These are phyloP conservation scores for Pheosia tremula DNA, from an alignment of 2,888 invertebrate genomes.

Conservation along the genomic window DNA sequence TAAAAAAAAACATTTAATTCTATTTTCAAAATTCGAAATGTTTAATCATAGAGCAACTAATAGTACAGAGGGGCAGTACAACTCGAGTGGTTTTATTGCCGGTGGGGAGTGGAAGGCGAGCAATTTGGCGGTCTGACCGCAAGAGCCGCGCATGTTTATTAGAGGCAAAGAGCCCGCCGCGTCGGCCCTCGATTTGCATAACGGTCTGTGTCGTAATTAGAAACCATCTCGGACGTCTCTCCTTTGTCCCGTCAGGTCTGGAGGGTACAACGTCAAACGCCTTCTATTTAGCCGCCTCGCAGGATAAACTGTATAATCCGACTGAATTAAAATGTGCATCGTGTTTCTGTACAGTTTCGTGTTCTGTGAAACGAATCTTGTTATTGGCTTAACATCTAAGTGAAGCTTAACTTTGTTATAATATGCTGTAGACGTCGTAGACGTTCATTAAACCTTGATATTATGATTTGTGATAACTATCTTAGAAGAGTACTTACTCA, in stretches of 20 bases:
- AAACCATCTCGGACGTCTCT: slow-evolving; percentile 80
- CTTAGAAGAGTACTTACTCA: too few species aligned
- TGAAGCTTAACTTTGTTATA: background rate
- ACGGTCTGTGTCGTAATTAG: slow-evolving; percentile 83
- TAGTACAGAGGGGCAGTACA: slow-evolving; percentile 51
- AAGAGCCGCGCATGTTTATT: slow-evolving; percentile 82
- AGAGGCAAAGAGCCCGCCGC: slow-evolving; percentile 75
- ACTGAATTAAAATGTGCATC: slow-evolving; percentile 58
- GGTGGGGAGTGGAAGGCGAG: slow-evolving; percentile 62
- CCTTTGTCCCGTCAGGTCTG: slow-evolving; percentile 77
- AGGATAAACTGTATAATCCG: slow-evolving; percentile 64
- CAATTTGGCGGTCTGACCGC: slow-evolving; percentile 80
- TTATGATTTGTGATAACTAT: too few species aligned
- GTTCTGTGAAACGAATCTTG: slow-evolving; percentile 5
- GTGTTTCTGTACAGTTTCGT: slow-evolving; percentile 29
- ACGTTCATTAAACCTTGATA: too few species aligned
- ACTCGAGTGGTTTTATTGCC: slow-evolving; percentile 69
- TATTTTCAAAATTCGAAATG: background rate
- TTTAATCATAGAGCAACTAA: slow-evolving; percentile 5
- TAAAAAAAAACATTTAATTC: background rate
- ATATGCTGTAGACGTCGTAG: too few species aligned
- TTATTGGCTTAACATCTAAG: background rate
- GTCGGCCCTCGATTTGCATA: slow-evolving; percentile 79
- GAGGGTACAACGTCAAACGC: slow-evolving; percentile 68
- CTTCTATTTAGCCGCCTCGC: slow-evolving; percentile 70